Evolutionary conservation across 1,140 invertebrate genomes (phyloP).

Genomic region (Dolichoris vasculosae): DNA sequence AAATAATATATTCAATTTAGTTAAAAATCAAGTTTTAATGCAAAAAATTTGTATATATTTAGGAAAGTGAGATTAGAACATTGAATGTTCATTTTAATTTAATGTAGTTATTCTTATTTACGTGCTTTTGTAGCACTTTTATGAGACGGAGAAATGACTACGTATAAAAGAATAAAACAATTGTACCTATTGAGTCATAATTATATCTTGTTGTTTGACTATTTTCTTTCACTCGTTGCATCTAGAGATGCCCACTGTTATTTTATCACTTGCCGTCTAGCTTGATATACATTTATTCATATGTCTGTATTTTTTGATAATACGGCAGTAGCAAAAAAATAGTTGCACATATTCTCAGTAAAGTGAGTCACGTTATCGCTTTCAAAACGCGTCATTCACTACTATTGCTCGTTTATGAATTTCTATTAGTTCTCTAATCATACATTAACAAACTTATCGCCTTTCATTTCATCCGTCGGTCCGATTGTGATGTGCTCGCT

Average conservation of each 20-base stretch:
- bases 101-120: neutral
- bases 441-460: conserved; percentile 3
- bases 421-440: conserved; percentile 43
- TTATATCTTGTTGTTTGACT: neutral
- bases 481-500: too few species aligned
- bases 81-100: neutral
- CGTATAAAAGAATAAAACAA: neutral
- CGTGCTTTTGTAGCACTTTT: neutral
- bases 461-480: too few species aligned
- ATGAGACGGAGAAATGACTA: too few species aligned
- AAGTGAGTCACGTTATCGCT: conserved; percentile 47
- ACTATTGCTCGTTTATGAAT: conserved; percentile 5
- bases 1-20: too few species aligned
- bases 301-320: neutral
- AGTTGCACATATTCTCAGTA: neutral
- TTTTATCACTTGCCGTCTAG: neutral
- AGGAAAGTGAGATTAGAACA: neutral
- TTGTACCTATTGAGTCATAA: neutral
- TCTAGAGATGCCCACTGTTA: too few species aligned
- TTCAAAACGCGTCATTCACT: neutral
- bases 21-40: too few species aligned
- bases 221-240: neutral
- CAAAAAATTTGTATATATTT: neutral
- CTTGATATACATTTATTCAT: neutral
- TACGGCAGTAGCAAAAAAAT: neutral